Evolutionary conservation across 2,888 invertebrate genomes (phyloP).

Genomic region (Drosophila gaucha): DNA sequence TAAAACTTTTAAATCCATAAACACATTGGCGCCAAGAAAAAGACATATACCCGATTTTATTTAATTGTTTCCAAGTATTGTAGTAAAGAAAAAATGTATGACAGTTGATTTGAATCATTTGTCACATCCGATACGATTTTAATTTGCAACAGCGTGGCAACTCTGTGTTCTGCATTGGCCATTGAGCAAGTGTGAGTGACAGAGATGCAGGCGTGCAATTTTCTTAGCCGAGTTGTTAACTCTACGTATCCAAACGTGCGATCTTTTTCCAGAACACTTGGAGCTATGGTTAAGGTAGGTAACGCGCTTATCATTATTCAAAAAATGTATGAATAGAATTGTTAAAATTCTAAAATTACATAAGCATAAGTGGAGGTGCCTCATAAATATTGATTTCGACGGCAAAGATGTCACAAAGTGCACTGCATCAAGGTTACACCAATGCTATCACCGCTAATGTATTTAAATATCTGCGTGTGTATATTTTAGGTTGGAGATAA

Average conservation of each 20-base stretch:
- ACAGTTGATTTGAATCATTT: conserved; percentile 17
- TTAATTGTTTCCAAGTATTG: conserved; percentile 20
- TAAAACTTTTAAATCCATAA: conserved; percentile 23
- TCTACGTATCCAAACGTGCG: conserved; percentile 60
- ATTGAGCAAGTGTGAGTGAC: conserved; percentile 27
- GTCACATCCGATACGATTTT: conserved; percentile 1
- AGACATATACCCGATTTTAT: conserved; percentile 16
- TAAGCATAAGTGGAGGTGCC: conserved; percentile 41
- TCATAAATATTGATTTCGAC: conserved; percentile 59
- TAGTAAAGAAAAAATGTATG: conserved; percentile 25
- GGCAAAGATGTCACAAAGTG: conserved; percentile 30
- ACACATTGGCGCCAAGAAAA: neutral
- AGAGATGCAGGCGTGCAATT: conserved; percentile 72
- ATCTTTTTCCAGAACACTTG: conserved; percentile 76
- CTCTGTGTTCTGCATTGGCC: conserved; percentile 46
- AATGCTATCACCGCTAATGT: conserved; percentile 1
- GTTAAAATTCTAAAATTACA: conserved; percentile 42
- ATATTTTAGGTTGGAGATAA: conserved; percentile 91
- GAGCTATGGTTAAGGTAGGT: conserved; percentile 83
- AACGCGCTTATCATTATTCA: neutral
- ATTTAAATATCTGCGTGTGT: conserved; percentile 27
- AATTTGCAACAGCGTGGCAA: conserved; percentile 48
- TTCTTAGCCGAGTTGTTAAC: conserved; percentile 67
- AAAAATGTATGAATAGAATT: neutral
- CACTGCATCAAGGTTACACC: conserved; percentile 62